phyloP scores from a whole-genome alignment of 2,797 vertebrate genomes.

The Fratercula arctica region DNA sequence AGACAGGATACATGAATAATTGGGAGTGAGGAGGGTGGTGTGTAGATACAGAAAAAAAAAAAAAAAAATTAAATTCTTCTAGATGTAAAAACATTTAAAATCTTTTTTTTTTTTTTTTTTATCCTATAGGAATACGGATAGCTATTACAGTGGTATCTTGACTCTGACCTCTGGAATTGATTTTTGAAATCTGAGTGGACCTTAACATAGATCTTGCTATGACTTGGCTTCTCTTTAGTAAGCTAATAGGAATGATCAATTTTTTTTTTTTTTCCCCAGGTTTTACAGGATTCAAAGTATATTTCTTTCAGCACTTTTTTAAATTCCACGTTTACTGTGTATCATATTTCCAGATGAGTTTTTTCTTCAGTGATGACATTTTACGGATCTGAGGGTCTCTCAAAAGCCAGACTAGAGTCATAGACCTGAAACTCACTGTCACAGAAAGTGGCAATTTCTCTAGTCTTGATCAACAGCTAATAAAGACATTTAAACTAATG shows the following conservation, averaged over 20 bases:
- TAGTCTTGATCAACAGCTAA: not conserved
- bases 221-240: not conserved
- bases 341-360: not conserved
- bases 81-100: not conserved
- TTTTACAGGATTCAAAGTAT: not conserved
- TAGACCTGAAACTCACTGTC: not conserved
- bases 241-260: not conserved
- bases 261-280: not conserved
- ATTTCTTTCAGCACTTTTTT: not conserved
- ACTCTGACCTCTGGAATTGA: not conserved
- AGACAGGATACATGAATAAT: not conserved
- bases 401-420: not conserved
- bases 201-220: not conserved
- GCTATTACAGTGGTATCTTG: not conserved
- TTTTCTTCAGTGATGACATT: not conserved
- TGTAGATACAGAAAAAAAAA: not conserved
- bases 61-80: not conserved
- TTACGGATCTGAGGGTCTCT: not conserved
- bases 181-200: not conserved
- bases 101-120: too few species aligned
- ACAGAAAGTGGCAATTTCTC: not conserved
- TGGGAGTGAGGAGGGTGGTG: fast-evolving
- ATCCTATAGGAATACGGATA: not conserved
- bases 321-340: not conserved
- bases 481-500: not conserved